Evolutionary conservation across 2,113 vertebrate genomes (phyloP).

Genomic region (Cacatua alba): DNA sequence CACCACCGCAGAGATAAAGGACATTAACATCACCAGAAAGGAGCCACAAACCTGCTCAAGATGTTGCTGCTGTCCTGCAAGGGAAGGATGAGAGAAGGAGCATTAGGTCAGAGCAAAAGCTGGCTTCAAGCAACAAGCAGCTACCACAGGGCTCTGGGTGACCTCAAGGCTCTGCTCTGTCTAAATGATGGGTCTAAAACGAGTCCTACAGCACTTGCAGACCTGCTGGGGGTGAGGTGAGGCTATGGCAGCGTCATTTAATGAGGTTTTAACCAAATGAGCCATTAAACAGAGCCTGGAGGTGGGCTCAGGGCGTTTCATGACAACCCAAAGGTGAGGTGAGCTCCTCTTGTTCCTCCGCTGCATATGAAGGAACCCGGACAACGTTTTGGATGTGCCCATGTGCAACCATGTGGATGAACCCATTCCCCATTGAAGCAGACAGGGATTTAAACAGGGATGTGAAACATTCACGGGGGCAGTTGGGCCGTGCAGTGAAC

Average conservation of each 20-base stretch:
- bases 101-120: not conserved
- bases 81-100: not conserved
- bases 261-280: fast-evolving
- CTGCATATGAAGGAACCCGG: fast-evolving
- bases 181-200: not conserved
- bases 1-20: fast-evolving
- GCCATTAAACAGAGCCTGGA: not conserved
- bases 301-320: not conserved
- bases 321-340: not conserved
- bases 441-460: not conserved
- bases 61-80: conserved; percentile 12
- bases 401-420: fast-evolving
- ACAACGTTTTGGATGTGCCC: not conserved
- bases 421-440: not conserved
- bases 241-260: fast-evolving
- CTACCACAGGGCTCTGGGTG: not conserved
- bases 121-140: fast-evolving
- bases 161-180: not conserved
- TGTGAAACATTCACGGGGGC: not conserved
- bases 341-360: fast-evolving
- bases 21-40: fast-evolving
- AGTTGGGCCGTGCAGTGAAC: not conserved
- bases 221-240: not conserved
- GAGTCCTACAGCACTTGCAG: not conserved
- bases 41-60: conserved; percentile 24